phyloP scores from a whole-genome alignment of 2,888 invertebrate genomes.

The Calliphora vomitoria region DNA sequence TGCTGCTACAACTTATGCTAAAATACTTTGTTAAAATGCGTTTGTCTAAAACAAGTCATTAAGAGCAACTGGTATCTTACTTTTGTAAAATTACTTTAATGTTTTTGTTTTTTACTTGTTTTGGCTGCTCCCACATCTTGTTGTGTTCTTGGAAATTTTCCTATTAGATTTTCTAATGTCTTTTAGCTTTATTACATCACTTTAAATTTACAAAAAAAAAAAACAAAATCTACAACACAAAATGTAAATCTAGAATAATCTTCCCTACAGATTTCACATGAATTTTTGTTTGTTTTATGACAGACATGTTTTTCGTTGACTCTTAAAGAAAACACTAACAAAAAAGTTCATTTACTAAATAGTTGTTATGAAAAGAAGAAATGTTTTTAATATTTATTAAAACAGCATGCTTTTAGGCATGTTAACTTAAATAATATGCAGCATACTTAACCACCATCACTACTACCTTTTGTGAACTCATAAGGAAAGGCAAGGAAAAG shows the following conservation, averaged over 20 bases:
- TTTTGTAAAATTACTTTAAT: not conserved
- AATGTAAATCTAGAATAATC: not conserved
- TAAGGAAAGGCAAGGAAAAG: constrained; percentile 21
- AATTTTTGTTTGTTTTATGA: not conserved
- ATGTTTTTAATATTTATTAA: constrained; percentile 40
- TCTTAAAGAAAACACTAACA: not conserved
- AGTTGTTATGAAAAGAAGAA: constrained; percentile 13
- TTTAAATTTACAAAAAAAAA: not conserved
- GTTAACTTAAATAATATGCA: constrained; percentile 55
- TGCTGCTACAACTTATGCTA: not conserved
- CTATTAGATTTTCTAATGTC: constrained; percentile 15
- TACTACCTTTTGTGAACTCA: not conserved
- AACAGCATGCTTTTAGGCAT: constrained; percentile 52
- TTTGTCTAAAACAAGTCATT: not conserved
- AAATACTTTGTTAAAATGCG: not conserved
- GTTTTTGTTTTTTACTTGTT: not conserved
- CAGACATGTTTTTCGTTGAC: constrained; percentile 1
- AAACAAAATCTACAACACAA: not conserved
- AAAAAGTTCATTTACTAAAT: constrained; percentile 31
- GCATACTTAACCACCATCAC: constrained; percentile 2
- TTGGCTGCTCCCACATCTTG: not conserved
- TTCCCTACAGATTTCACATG: constrained; percentile 4
- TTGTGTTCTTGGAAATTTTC: not conserved
- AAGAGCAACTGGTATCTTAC: constrained; percentile 24
- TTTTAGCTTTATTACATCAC: constrained; percentile 19